A percentile compares a stretch with the other conserved stretches of the same genome.
These are phyloP conservation scores for Dipodomys spectabilis DNA, from an alignment of 2,113 vertebrate species.

Conservation along the genomic window DNA sequence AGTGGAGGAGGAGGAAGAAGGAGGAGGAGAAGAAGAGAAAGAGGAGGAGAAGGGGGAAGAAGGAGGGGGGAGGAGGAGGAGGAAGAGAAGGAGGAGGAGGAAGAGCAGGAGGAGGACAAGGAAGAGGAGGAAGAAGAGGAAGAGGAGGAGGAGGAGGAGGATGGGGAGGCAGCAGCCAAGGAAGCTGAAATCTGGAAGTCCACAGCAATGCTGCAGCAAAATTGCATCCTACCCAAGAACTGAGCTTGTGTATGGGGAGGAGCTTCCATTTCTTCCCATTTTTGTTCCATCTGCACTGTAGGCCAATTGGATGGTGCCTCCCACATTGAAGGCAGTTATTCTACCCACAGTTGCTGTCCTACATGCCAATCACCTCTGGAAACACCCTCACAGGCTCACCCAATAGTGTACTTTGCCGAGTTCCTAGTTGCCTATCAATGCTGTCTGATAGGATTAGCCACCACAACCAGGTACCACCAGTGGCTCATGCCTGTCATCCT, in stretches of 20 bases:
- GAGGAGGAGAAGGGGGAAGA: fast-evolving
- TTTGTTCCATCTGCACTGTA: background rate
- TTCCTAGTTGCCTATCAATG: background rate
- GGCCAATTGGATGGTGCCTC: background rate
- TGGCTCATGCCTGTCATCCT: no score
- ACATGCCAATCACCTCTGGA: background rate
- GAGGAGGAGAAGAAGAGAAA: no score
- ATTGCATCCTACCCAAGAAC: background rate
- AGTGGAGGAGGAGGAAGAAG: no score
- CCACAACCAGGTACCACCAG: no score
- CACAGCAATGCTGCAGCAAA: background rate
- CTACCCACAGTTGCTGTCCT: no score
- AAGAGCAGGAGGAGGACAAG: no score
- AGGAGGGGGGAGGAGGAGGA: no score
- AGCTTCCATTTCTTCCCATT: background rate
- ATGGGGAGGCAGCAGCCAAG: background rate
- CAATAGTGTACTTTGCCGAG: background rate
- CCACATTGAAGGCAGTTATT: background rate
- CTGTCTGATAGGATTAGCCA: background rate
- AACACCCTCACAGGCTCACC: background rate
- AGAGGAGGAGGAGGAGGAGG: no score
- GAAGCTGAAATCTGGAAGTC: background rate
- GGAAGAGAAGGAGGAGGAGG: no score
- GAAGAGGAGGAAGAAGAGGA: no score
- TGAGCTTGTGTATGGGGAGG: background rate